Conservation (phyloP, 2,113 vertebrate genomes). For the Rallus limicola region DNA sequence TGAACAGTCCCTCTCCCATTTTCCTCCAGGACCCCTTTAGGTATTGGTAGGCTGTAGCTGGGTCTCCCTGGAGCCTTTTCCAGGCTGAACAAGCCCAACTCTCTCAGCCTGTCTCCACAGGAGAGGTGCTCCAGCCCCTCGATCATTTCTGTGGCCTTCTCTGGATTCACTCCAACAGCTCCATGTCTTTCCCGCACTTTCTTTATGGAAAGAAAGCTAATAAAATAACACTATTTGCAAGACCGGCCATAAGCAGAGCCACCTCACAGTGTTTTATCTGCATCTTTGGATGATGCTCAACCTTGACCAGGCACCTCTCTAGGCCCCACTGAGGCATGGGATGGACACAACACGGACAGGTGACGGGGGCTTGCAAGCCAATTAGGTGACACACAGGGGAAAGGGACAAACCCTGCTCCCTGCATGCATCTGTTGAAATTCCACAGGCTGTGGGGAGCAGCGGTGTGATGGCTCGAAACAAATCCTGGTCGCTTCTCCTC, state of each 20-base stretch:
- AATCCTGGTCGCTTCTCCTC: neutral
- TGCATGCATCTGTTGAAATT: neutral
- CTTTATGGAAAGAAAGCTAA: neutral
- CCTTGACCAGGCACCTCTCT: neutral
- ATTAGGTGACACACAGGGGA: neutral
- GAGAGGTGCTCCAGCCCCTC: too few species aligned
- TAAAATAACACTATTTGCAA: neutral
- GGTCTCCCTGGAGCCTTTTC: too few species aligned
- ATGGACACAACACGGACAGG: too few species aligned
- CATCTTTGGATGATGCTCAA: fast-evolving
- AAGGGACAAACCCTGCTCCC: neutral
- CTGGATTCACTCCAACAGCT: too few species aligned
- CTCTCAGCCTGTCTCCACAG: too few species aligned
- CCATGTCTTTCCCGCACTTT: neutral
- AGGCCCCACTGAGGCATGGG: neutral
- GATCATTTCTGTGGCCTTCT: too few species aligned
- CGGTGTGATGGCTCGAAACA: neutral
- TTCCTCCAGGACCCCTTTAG: too few species aligned
- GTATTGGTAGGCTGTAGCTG: too few species aligned
- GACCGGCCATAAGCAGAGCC: neutral
- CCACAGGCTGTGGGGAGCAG: fast-evolving
- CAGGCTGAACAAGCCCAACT: too few species aligned
- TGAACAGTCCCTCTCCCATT: too few species aligned
- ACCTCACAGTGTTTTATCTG: neutral
- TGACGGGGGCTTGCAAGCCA: neutral